Base-by-base conservation (phyloP, 2,797 vertebrate species). In the Mormyrus proboscirostris region DNA sequence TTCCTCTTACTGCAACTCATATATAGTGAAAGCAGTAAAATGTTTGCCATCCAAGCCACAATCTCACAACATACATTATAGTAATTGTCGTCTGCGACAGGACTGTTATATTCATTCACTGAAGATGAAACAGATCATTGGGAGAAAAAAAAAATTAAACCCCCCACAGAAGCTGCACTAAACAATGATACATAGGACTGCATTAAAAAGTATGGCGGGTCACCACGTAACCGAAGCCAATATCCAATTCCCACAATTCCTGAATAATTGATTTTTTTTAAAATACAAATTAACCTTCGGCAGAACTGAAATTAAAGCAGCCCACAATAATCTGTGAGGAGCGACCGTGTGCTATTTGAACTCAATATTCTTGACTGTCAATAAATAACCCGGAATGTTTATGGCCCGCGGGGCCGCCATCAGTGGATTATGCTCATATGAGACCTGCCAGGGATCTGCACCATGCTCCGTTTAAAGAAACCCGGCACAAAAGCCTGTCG, bases 191-290 rank as follows among this genome's bases (percentile, higher is more conserved):
- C 55, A 59, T 44, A 9, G 55, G 7, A 50, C 47, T 76, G 51
- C 44, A 76, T 73, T 76, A 51, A 12, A 73, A 41, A 29, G 14
- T 33, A 38, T 50, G 47, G 59, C 4, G 8, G 88, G 73, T 88
- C 73, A 88, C 25, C 73, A 41, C n/a, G 19, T 16, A 83, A 88
- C 73, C 49, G 41, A 55, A 83, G 73, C 73, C 69, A 83, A 79
- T 88, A 88, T 82, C 88, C 33, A 55, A 82, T 88, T 83, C 33
- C 88, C 73, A 51, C 65, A 53, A 76, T 51, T 88, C 88, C 41
- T 88, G 22, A 82, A 59, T 88, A 49, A 89, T 84, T 85, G 82
- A 89, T 89, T 79, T 84, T 65, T 83, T 73, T 47, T 85, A 44
- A 9, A 59, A 62, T 65, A 88, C 38, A 69, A 89, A 89, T 65